Conservation (phyloP, 2,888 invertebrate species). For the Drosophila atripex region DNA sequence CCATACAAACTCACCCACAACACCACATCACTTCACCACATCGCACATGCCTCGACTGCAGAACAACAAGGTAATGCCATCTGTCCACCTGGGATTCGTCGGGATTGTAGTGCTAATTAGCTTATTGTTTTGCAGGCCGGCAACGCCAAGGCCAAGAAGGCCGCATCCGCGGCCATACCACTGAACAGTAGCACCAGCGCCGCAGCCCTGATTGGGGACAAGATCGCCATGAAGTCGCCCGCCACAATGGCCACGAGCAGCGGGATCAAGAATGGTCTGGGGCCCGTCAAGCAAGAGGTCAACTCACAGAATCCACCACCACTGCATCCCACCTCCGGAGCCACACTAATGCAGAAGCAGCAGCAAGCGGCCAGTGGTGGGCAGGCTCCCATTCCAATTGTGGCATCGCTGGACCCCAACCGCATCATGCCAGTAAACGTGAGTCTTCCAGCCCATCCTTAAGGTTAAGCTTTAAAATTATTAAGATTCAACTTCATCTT, state of each 20-base stretch:
- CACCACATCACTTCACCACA: constrained; percentile 18
- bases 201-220: constrained; percentile 42
- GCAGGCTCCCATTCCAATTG: constrained; percentile 82
- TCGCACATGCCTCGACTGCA: constrained; percentile 53
- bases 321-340: constrained; percentile 73
- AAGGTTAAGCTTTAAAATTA: no score
- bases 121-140: constrained; percentile 71
- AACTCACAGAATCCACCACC: constrained; percentile 79
- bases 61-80: constrained; percentile 79
- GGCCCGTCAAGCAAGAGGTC: constrained; percentile 72
- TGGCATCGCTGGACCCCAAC: constrained; percentile 85
- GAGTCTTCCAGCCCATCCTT: constrained; percentile 43
- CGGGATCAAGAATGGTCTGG: constrained; percentile 67
- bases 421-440: constrained; percentile 86
- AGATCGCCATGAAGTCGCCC: constrained; percentile 48
- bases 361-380: constrained; percentile 58
- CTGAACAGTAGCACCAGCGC: constrained; percentile 45
- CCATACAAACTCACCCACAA: constrained; percentile 17
- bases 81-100: not conserved
- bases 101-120: constrained; percentile 1
- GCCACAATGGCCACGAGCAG: constrained; percentile 40
- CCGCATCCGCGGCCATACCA: constrained; percentile 80
- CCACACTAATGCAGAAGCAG: constrained; percentile 73
- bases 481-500: not conserved
- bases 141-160: constrained; percentile 83